Conservation (phyloP, 2,888 invertebrate genomes). For the Macrophya alboannulata region DNA sequence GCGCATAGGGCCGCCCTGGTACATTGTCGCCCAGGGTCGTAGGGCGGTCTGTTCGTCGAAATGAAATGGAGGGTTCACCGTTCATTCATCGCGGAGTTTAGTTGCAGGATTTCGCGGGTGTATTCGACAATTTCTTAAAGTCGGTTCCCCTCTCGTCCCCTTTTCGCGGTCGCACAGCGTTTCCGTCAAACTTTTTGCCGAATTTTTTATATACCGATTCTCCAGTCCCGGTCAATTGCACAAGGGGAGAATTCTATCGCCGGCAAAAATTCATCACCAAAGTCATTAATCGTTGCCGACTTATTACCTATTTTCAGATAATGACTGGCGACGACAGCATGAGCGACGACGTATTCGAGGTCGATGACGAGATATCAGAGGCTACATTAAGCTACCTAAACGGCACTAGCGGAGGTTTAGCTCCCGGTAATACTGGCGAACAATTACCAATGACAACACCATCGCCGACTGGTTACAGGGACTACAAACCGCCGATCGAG, state of each 20-base stretch:
- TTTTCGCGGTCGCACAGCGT: background rate
- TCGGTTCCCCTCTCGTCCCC: background rate
- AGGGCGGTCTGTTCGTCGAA: constrained; percentile 67
- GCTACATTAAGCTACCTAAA: constrained; percentile 58
- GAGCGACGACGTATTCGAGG: constrained; percentile 93
- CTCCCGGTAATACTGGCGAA: constrained; percentile 62
- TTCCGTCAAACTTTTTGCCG: background rate
- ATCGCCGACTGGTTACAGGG: constrained; percentile 91
- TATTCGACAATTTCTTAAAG: background rate
- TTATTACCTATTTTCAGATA: constrained; percentile 76
- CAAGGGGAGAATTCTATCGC: background rate
- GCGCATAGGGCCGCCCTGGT: constrained; percentile 53
- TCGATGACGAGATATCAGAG: constrained; percentile 80
- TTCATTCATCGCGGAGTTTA: background rate
- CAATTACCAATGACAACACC: constrained; percentile 80
- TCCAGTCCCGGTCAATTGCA: background rate
- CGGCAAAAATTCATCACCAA: background rate
- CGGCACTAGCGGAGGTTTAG: constrained; percentile 57
- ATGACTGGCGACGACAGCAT: constrained; percentile 89
- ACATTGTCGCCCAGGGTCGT: constrained; percentile 55
- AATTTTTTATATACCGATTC: too few relatives aligned
- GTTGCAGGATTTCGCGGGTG: background rate
- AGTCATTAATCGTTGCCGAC: background rate
- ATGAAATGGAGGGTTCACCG: constrained; percentile 66
- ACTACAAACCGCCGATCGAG: constrained; percentile 89